Conservation (phyloP, 2,888 invertebrate species). For the Volucella bombylans region DNA sequence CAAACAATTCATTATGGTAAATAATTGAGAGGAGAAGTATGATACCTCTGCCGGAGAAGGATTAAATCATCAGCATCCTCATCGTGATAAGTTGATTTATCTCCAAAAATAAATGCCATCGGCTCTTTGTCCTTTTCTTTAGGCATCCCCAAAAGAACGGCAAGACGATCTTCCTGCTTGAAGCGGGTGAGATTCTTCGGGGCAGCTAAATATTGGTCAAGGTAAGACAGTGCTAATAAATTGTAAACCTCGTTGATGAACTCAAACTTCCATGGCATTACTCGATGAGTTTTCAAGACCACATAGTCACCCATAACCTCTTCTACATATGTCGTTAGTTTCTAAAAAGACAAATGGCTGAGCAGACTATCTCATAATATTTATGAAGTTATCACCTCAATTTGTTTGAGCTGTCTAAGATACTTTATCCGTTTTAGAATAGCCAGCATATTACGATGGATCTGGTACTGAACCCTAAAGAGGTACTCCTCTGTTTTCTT, state of each 20-base stretch:
- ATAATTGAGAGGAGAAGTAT: neutral
- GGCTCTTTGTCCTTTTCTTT: slow-evolving; percentile 77
- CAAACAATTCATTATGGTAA: neutral
- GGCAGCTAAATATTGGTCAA: slow-evolving; percentile 77
- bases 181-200: slow-evolving; percentile 12
- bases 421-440: slow-evolving; percentile 72
- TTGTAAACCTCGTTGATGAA: slow-evolving; percentile 81
- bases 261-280: slow-evolving; percentile 82
- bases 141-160: slow-evolving; percentile 74
- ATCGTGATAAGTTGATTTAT: slow-evolving; percentile 76
- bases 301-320: slow-evolving; percentile 80
- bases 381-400: slow-evolving; percentile 17
- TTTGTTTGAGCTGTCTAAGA: slow-evolving; percentile 62
- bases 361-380: neutral
- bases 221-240: slow-evolving; percentile 79
- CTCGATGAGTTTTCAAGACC: slow-evolving; percentile 79
- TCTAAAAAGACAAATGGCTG: slow-evolving; percentile 73
- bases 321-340: slow-evolving; percentile 78
- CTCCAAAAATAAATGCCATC: slow-evolving; percentile 77
- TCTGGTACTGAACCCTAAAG: slow-evolving; percentile 76
- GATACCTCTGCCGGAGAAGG: slow-evolving; percentile 77
- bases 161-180: slow-evolving; percentile 67
- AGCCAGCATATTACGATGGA: slow-evolving; percentile 75
- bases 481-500: slow-evolving; percentile 70
- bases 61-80: slow-evolving; percentile 74